Evolutionary conservation across 2,797 vertebrate genomes (phyloP), one percentile per base, ranked within the genome.

Genomic region (Momotus momota): DNA sequence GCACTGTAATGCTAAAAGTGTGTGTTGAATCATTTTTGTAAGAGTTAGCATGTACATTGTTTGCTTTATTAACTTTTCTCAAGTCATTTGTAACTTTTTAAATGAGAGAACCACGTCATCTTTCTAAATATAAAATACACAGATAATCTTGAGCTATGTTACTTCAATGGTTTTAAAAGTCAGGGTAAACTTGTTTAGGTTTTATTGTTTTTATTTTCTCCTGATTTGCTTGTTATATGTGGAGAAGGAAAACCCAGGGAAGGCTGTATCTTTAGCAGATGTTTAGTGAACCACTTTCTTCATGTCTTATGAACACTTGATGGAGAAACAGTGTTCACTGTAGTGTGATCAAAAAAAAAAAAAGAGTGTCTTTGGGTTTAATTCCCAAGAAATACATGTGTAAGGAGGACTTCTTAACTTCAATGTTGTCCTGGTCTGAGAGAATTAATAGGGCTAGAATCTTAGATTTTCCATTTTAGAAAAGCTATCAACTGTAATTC

Each of bases 371-470:
- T 16, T 35, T 35, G 35, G 35, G 35, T 35, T 43, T 48, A 23
- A 55, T 62, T 75, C 15, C 40, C 23, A 52, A 35, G 35, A 35
- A 35, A 35, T 35, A 35, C 8, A 8, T 40, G 10, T 6, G 23
- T 81, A 41, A 64, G 45, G 73, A 66, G 49, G 22, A 40, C 26
- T 71, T 81, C 17, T 58, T 88, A 69, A 54, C 10, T 52, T 80
- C 18, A 60, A 0, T 1, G 0, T 31, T 65, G 17, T 51, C 13
- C 43, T 81, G 12, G 20, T 67, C 38, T 40, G 12, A 71, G 25
- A 67, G 48, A 77, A 81, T 60, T 41, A 45, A 3, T 21, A 15
- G 19, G 3, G 49, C 40, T 29, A 52, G 20, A 71, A 49, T 75
- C 17, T 78, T 43, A 54, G 6, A 15, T 81, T 72, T 87, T 87